A percentile compares a stretch with the other conserved stretches of the same genome.
phyloP scores from a whole-genome alignment of 2,888 invertebrate species.

The Clivina fossor region DNA sequence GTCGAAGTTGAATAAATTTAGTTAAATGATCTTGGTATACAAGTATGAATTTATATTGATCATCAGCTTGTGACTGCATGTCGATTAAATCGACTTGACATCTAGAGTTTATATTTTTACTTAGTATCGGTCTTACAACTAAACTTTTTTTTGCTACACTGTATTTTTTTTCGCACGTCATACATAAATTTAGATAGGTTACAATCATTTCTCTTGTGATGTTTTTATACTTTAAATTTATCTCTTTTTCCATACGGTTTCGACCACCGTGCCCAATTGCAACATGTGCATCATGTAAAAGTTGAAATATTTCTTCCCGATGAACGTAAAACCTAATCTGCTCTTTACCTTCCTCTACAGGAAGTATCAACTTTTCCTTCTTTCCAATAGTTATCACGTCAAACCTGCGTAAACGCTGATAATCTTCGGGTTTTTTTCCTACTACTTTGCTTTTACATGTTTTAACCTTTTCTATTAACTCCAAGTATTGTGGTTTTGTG shows the following conservation, averaged over 20 bases:
- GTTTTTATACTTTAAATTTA: slow-evolving; percentile 28
- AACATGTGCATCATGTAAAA: no score
- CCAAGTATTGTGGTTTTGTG: no score
- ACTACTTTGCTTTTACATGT: no score
- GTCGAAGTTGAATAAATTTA: slow-evolving; percentile 48
- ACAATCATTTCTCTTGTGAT: slow-evolving; percentile 23
- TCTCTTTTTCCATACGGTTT: slow-evolving; percentile 20
- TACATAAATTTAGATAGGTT: slow-evolving; percentile 14
- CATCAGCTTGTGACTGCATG: slow-evolving; percentile 46
- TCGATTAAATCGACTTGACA: slow-evolving; percentile 50
- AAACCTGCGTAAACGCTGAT: no score
- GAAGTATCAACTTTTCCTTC: no score
- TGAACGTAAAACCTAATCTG: no score
- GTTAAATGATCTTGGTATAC: slow-evolving; percentile 50
- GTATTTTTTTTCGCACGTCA: slow-evolving; percentile 21
- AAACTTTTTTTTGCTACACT: slow-evolving; percentile 31
- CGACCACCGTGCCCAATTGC: slow-evolving; percentile 26
- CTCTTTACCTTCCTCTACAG: no score
- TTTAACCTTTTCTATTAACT: no score
- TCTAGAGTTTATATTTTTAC: slow-evolving; percentile 42
- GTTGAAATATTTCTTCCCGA: no score
- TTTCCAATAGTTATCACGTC: no score
- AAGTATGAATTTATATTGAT: slow-evolving; percentile 47
- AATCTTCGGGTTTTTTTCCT: no score
- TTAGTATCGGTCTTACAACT: slow-evolving; percentile 37